These are phyloP conservation scores for Otolemur garnettii DNA, from an alignment of 2,113 vertebrate species.

Conservation along the genomic window DNA sequence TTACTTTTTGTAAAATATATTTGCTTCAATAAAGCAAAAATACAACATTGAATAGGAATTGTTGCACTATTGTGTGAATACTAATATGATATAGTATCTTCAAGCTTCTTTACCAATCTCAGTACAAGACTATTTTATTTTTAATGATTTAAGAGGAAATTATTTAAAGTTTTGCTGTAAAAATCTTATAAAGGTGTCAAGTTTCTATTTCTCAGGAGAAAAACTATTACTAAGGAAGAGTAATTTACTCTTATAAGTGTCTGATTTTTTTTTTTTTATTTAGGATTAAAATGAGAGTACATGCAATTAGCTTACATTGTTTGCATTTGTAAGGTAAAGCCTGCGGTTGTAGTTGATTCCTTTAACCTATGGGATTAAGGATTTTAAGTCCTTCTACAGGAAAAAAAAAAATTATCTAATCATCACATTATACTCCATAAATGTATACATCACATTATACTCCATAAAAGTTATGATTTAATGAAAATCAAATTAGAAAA, in stretches of 20 bases:
- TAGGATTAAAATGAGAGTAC: too few relatives aligned
- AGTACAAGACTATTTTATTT: constrained; percentile 8
- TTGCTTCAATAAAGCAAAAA: not conserved
- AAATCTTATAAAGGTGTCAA: constrained; percentile 3
- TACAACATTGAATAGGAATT: constrained; percentile 7
- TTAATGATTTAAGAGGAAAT: constrained; percentile 7
- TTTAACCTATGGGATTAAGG: too few relatives aligned
- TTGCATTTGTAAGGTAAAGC: too few relatives aligned
- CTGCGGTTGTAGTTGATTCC: too few relatives aligned
- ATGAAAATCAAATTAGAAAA: too few relatives aligned
- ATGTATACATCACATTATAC: too few relatives aligned
- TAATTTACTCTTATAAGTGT: not conserved
- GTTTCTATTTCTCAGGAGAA: not conserved
- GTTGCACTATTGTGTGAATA: not conserved
- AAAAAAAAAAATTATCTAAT: not conserved
- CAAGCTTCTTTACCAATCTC: constrained; percentile 15
- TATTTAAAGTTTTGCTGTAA: constrained; percentile 32
- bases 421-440: too few relatives aligned
- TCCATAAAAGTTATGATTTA: too few relatives aligned
- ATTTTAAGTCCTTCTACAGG: not conserved
- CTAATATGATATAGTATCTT: constrained; percentile 15
- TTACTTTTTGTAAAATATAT: not conserved
- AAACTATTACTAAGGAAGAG: not conserved
- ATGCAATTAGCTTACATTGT: too few relatives aligned
- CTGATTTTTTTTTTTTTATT: not conserved